Evolutionary conservation across 2,888 invertebrate species (phyloP).

Genomic region (Yponomeuta evonymella): DNA sequence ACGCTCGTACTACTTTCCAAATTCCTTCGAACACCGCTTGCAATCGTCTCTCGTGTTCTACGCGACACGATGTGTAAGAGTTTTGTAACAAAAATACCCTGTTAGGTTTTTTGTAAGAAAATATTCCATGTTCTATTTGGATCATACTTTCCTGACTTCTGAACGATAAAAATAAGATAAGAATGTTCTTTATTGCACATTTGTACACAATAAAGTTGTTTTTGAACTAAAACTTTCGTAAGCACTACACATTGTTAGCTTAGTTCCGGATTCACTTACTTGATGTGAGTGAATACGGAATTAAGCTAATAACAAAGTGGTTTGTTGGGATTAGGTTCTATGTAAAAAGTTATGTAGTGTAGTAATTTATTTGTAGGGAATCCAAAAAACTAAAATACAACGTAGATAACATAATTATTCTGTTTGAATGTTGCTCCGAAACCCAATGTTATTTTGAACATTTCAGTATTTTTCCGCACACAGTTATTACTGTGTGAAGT

Average conservation of each 20-base stretch:
- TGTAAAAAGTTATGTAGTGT: too few species aligned
- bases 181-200: too few species aligned
- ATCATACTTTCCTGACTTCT: too few species aligned
- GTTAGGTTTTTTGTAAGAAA: not conserved
- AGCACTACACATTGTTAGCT: too few species aligned
- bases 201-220: too few species aligned
- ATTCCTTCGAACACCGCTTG: slow-evolving; percentile 63
- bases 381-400: not conserved
- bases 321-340: too few species aligned
- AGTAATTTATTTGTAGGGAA: too few species aligned
- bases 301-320: too few species aligned
- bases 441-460: not conserved
- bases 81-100: not conserved
- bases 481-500: slow-evolving; percentile 3
- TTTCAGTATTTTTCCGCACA: not conserved
- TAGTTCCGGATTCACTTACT: too few species aligned
- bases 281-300: too few species aligned
- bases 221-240: too few species aligned
- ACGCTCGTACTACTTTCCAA: slow-evolving; percentile 72
- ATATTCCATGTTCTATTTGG: not conserved
- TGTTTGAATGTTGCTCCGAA: not conserved
- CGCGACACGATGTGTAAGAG: not conserved
- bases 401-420: not conserved
- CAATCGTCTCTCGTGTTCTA: slow-evolving; percentile 38
- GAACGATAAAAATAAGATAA: too few species aligned